Conservation (phyloP, 2,113 vertebrate genomes). For the Pangasianodon gigas region DNA sequence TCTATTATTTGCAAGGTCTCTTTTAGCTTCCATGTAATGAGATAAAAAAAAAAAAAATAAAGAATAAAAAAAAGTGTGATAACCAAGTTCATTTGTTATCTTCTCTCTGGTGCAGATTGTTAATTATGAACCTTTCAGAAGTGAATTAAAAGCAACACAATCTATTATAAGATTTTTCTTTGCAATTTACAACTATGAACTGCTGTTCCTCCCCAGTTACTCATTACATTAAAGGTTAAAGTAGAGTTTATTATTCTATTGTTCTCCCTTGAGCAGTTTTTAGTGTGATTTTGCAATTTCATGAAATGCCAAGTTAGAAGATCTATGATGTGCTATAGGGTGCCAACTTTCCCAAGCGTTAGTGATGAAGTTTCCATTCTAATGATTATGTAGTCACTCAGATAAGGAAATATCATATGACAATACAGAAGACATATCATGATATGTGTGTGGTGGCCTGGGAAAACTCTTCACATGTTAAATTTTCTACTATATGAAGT, state of each 20-base stretch:
- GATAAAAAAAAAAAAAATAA: not conserved
- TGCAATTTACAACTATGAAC: not conserved
- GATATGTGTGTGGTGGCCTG: not conserved
- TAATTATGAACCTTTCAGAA: conserved; percentile 30
- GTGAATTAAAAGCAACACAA: conserved; percentile 11
- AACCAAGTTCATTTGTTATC: conserved; percentile 9
- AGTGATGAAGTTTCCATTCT: not conserved
- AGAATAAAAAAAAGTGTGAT: not conserved
- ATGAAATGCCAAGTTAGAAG: not conserved
- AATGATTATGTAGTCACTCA: not conserved
- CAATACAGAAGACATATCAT: not conserved
- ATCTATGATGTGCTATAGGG: not conserved
- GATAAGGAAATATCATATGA: not conserved
- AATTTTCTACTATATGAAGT: not conserved
- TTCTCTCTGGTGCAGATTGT: not conserved
- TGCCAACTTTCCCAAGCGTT: not conserved
- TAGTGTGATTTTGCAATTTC: too few relatives aligned
- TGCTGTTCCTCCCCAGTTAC: not conserved
- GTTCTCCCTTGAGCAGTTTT: not conserved
- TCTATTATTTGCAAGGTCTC: not conserved
- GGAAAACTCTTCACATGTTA: not conserved
- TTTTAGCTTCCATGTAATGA: conserved; percentile 4
- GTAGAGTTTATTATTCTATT: not conserved
- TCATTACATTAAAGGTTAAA: conserved; percentile 2
- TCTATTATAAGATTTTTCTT: not conserved